Conservation (phyloP, 2,888 invertebrate species). For the Drosophila greeni region DNA sequence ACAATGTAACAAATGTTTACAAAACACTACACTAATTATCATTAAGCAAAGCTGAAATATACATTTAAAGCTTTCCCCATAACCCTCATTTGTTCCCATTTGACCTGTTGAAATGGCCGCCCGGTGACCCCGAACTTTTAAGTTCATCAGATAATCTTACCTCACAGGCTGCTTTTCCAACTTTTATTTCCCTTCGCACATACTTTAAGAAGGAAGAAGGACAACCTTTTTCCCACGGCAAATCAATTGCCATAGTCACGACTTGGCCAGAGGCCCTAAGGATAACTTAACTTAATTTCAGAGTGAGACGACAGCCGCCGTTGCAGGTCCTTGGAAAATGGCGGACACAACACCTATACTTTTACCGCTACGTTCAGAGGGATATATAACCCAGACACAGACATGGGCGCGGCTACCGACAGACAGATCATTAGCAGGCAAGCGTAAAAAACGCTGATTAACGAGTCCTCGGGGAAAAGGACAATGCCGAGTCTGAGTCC, state of each 20-base stretch:
- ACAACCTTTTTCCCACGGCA: conserved; percentile 18
- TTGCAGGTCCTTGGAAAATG: conserved; percentile 23
- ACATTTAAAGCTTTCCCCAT: too few species aligned
- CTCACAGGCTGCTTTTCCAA: neutral
- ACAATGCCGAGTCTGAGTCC: conserved; percentile 11
- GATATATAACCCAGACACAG: conserved; percentile 1
- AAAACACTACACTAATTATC: neutral
- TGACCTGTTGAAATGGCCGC: neutral
- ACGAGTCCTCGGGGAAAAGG: conserved; percentile 63
- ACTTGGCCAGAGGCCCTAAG: conserved; percentile 26
- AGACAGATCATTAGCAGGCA: conserved; percentile 70
- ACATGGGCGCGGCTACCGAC: conserved; percentile 11
- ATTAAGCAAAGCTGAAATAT: neutral
- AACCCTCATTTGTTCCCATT: neutral
- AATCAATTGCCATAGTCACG: conserved; percentile 33
- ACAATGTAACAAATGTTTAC: too few species aligned
- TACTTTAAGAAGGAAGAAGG: conserved; percentile 3
- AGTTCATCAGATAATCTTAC: conserved; percentile 6
- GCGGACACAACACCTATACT: conserved; percentile 29
- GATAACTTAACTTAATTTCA: conserved; percentile 41
- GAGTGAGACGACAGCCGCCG: conserved; percentile 11
- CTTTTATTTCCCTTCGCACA: conserved; percentile 6
- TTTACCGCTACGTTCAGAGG: neutral
- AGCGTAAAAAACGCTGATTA: conserved; percentile 74
- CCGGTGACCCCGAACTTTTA: neutral